Evolutionary conservation across 1,140 invertebrate species (phyloP), one percentile per base, ranked within the genome.

Genomic region (Epicauta chinensis): DNA sequence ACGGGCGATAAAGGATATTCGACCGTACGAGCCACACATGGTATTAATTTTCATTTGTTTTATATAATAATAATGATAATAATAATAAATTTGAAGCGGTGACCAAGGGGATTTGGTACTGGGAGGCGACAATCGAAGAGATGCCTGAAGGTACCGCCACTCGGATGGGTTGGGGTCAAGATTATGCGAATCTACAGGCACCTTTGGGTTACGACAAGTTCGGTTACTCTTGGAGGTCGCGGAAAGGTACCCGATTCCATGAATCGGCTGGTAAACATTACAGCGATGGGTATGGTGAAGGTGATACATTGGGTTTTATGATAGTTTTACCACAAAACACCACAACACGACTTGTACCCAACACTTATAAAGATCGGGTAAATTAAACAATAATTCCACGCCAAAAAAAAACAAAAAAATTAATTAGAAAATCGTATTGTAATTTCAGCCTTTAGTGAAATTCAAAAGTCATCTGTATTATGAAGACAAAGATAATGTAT

Each of bases 1-100:
- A 97, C 93, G 2, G 97, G 97, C 1, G 93, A 97, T 47, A 97
- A 97, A 67, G 97, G 97, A 11, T 99, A 99, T 73, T 95, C 91
- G 61, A 93, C 97, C 81, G 86, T 96, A 39, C 77, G 97, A 61
- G 93, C 94, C 13, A 97, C 93, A 11, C 94, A 98, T 73, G 87
- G 91, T 92, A 78, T 46, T 9, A 29, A 17, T 17, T 32, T 15
- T 36, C 15, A 56, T 52, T 30, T 17, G 13, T 35, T 67, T 67
- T 39, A 5, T 23, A 23, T 23, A 5, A 5, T 23, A 7, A 2
- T 23, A 23, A 23, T 23, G 4, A 23, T 7, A 7, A 1, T 23
- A n/a, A n/a, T n/a, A n/a, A n/a, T n/a, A n/a, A n/a, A n/a, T 23
- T 23, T 23, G 23, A 55, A 93, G 91, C 83, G 64, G 90, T 97